These are phyloP conservation scores for Phylloscopus whistleri DNA, from an alignment of 2,113 vertebrate genomes.

Conservation along the genomic window DNA sequence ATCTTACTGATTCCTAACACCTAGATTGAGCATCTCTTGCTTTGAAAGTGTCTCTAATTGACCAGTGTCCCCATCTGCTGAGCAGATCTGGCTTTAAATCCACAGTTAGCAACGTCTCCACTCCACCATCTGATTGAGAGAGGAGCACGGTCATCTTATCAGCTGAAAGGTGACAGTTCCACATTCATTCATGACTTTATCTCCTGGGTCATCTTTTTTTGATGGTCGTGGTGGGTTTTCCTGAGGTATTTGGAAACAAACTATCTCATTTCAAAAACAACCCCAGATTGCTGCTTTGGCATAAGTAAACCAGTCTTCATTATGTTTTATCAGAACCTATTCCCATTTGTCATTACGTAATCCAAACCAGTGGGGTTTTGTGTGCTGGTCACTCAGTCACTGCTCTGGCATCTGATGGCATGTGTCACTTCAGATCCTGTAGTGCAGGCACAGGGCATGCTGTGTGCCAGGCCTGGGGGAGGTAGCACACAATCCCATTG, in stretches of 20 bases:
- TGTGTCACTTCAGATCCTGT: neutral
- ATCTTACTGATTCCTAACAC: neutral
- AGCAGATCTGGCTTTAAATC: neutral
- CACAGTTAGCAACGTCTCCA: fast-evolving
- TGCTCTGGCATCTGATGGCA: neutral
- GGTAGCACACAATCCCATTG: fast-evolving
- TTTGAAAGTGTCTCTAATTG: neutral
- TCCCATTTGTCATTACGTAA: neutral
- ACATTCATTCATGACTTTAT: neutral
- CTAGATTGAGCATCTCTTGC: neutral
- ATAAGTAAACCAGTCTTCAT: neutral
- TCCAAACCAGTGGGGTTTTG: neutral
- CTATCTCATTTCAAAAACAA: neutral
- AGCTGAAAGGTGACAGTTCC: neutral
- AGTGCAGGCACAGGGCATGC: fast-evolving
- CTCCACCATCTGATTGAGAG: neutral
- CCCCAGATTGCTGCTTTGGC: neutral
- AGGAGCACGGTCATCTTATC: neutral
- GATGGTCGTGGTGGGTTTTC: neutral
- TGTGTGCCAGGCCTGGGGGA: neutral
- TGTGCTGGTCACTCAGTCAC: neutral
- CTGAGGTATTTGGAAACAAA: neutral
- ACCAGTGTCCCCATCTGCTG: neutral
- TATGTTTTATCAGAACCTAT: neutral
- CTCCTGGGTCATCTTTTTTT: neutral